Conservation (phyloP, 1,140 invertebrate genomes). For the Thalassaphorura encarpata region DNA sequence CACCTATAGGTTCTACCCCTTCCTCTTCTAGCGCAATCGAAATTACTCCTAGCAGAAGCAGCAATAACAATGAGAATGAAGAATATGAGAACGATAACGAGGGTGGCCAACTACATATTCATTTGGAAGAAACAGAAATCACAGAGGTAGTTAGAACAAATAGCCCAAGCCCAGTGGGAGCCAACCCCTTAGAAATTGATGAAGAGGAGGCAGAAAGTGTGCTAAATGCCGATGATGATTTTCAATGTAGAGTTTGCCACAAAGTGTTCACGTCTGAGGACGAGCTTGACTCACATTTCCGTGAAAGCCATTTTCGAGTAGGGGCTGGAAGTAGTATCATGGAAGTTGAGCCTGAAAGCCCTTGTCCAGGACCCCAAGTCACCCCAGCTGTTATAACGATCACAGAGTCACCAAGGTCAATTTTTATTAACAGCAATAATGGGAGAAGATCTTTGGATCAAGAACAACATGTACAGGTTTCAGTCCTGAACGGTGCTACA, state of each 20-base stretch:
- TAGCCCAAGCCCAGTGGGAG: not conserved
- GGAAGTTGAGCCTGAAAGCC: slow-evolving; percentile 28
- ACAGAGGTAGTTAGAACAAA: not conserved
- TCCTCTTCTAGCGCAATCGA: too few relatives aligned
- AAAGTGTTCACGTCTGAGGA: slow-evolving; percentile 21
- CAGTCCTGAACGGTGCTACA: not conserved
- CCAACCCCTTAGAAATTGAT: not conserved
- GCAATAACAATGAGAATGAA: not conserved
- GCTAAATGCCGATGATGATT: slow-evolving; percentile 14
- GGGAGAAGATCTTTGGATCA: not conserved
- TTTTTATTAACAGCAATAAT: not conserved
- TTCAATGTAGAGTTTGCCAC: slow-evolving; percentile 24
- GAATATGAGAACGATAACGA: not conserved
- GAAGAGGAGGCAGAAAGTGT: slow-evolving; percentile 13
- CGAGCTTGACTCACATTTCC: slow-evolving; percentile 26
- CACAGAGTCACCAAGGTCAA: too few relatives aligned
- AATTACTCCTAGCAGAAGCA: too few relatives aligned
- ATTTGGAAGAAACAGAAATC: not conserved
- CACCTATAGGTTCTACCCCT: too few relatives aligned
- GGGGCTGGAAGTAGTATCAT: slow-evolving; percentile 12
- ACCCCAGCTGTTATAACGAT: too few relatives aligned
- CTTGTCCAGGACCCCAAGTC: slow-evolving; percentile 9
- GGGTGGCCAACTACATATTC: not conserved
- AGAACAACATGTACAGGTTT: not conserved
- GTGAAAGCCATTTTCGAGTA: slow-evolving; percentile 21